Base-by-base conservation (phyloP, 2,888 invertebrate genomes). In the Portevinia maculata region DNA sequence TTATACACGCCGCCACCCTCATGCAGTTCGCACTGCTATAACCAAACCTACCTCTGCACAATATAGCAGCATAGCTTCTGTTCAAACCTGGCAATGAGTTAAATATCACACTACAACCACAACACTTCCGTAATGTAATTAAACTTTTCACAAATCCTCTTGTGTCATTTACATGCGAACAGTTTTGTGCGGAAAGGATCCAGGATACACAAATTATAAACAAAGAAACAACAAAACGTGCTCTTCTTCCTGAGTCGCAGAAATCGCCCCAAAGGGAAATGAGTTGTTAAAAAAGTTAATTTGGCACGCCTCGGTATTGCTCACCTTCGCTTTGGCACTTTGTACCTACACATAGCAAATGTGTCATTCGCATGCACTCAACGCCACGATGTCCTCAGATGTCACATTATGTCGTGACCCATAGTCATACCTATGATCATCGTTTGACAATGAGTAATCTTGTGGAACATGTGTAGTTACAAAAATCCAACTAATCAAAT, bases 151-250 rank as follows among this genome's bases (percentile, higher is more conserved):
- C 75, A 81, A 81, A 64, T 81, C 76, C 81, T 75, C 75, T 76
- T 81, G 81, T 81, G 81, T 81, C 81, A 81, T 81, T 76, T 75
- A 81, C 81, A 81, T 81, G 81, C 81, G 75, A 81, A 65, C 70
- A 70, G 60, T 59, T 70, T 57, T 41, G 28, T 32, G 34, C 69
- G 46, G 9, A 50, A 71, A 60, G 79, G 73, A 67, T 55, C 48
- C 59, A 39, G 24, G 28, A 44, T 24, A 24, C 24, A 24, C 24
- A 24, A 2, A 24, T 24, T 2, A 24, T 5, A 44, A 41, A 55
- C 32, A 13, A 50, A 30, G 28, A 9, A 37, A 53, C 46, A 37
- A 46, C 44, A 19, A 28, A 34, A 60, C 55, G 41, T 11, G 28
- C 32, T 44, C 11, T 53, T 34, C 57, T 30, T 37, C 13, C 9